phyloP scores from a whole-genome alignment of 1,140 invertebrate genomes.

The Drosophila ananassae region DNA sequence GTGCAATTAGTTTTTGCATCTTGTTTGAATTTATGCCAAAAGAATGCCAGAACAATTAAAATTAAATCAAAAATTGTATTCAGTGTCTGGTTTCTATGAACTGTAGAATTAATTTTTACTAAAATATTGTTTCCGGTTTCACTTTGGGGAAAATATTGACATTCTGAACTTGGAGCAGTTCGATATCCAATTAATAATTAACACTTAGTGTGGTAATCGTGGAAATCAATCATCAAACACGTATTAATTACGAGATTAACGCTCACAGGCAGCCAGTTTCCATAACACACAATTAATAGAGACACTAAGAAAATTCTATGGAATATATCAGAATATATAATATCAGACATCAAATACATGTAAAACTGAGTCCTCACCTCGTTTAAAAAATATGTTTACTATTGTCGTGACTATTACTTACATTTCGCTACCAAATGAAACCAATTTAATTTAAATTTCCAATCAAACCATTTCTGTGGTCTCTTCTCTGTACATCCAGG shows the following conservation, averaged over 20 bases:
- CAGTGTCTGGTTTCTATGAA: neutral
- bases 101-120: neutral
- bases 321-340: too few relatives aligned
- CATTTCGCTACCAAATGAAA: neutral
- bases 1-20: neutral
- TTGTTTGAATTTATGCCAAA: neutral
- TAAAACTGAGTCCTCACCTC: too few relatives aligned
- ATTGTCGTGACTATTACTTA: neutral
- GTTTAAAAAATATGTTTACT: too few relatives aligned
- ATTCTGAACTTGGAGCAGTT: too few relatives aligned
- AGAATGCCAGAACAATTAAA: neutral
- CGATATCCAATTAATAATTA: neutral
- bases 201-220: neutral
- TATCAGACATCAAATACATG: too few relatives aligned
- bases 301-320: too few relatives aligned
- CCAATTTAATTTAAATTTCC: neutral
- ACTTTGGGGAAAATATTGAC: too few relatives aligned
- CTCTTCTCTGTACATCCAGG: slow-evolving; percentile 1
- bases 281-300: neutral
- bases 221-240: neutral
- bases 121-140: too few relatives aligned
- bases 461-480: neutral
- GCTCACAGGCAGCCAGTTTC: neutral
- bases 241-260: neutral
- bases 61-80: neutral